Percentiles rank a stretch among this genome's conserved stretches.
phyloP scores from a whole-genome alignment of 2,797 vertebrate genomes.

The Argya squamiceps region DNA sequence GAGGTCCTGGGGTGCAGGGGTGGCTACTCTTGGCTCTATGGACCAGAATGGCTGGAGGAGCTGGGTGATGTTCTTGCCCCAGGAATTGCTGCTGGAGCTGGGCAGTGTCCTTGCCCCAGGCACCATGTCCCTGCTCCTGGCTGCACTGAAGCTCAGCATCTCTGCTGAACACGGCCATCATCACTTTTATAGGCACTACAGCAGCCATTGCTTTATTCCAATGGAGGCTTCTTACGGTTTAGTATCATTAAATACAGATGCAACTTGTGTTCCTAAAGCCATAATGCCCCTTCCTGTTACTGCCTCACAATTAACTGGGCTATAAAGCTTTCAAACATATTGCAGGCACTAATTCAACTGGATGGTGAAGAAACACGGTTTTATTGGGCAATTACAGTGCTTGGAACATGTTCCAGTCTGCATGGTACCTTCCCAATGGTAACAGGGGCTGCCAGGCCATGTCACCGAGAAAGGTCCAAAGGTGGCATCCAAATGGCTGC shows the following conservation, averaged over 20 bases:
- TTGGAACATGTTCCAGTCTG: neutral
- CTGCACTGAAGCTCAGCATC: neutral
- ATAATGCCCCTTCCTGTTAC: conserved; percentile 57
- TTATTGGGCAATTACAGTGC: conserved; percentile 57
- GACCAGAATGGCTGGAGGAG: neutral
- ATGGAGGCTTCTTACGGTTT: conserved; percentile 27
- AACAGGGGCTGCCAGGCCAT: neutral
- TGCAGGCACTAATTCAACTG: conserved; percentile 64
- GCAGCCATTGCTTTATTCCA: neutral
- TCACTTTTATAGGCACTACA: neutral
- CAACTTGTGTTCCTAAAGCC: conserved; percentile 46
- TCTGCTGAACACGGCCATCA: neutral
- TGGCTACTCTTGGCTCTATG: accelerated
- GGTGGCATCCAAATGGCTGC: accelerated
- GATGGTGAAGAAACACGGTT: conserved; percentile 41
- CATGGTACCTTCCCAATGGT: neutral
- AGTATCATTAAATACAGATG: conserved; percentile 64
- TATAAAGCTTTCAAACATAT: conserved; percentile 67
- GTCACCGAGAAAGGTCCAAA: neutral
- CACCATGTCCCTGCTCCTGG: neutral
- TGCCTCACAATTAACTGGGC: conserved; percentile 61
- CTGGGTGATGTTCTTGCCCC: neutral
- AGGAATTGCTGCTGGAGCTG: neutral
- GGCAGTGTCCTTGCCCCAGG: neutral
- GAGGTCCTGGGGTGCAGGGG: neutral